A percentile compares a stretch with the other conserved stretches of the same genome.
phyloP scores from a whole-genome alignment of 2,113 vertebrate species.

The Tachysurus fulvidraco region DNA sequence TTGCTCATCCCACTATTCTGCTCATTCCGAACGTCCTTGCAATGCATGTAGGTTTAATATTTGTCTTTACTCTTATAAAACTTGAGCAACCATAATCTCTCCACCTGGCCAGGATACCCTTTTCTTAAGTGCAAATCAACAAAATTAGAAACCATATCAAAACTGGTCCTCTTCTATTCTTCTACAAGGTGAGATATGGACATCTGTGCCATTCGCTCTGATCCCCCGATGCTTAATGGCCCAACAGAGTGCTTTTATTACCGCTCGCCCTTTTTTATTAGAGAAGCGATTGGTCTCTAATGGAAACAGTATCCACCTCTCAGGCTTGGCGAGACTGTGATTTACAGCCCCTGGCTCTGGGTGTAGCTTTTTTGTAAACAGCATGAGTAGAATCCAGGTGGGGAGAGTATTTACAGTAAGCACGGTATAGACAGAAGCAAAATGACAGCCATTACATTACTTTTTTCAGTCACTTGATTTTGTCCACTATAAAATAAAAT shows the following conservation, averaged over 20 bases:
- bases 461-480: slow-evolving; percentile 6
- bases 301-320: slow-evolving; percentile 24
- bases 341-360: neutral
- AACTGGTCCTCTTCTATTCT: neutral
- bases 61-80: neutral
- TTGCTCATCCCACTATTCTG: neutral
- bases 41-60: neutral
- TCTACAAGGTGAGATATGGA: neutral
- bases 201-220: slow-evolving; percentile 14
- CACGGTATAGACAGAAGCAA: neutral
- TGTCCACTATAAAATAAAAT: neutral
- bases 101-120: neutral
- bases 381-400: neutral
- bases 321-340: slow-evolving; percentile 3
- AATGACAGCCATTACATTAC: slow-evolving; percentile 2
- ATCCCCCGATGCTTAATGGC: slow-evolving; percentile 27
- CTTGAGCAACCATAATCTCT: neutral
- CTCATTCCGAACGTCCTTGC: neutral
- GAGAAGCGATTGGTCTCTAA: slow-evolving; percentile 31
- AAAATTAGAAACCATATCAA: neutral
- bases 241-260: slow-evolving; percentile 28
- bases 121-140: slow-evolving; percentile 3
- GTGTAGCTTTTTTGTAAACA: neutral
- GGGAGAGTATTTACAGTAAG: neutral
- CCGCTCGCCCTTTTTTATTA: slow-evolving; percentile 13